These are phyloP conservation scores for Calyptomena viridis DNA, from an alignment of 2,113 vertebrate species.

Conservation along the genomic window DNA sequence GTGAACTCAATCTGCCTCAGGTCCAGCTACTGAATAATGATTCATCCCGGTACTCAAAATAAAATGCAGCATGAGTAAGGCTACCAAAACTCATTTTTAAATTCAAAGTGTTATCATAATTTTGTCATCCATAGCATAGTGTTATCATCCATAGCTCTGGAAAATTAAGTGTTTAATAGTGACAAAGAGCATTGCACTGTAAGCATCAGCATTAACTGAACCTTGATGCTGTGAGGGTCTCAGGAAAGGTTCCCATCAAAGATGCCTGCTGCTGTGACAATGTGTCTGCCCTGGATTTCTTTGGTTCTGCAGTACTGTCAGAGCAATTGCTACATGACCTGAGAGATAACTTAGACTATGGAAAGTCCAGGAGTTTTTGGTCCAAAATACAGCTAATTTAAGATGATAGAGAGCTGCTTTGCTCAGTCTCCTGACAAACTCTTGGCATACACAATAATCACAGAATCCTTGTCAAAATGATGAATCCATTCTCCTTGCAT, in stretches of 20 bases:
- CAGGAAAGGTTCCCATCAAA: neutral
- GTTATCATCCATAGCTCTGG: neutral
- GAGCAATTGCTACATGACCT: fast-evolving
- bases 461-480: neutral
- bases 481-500: neutral
- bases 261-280: neutral
- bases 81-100: neutral
- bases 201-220: neutral
- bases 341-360: neutral
- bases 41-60: neutral
- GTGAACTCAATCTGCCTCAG: fast-evolving
- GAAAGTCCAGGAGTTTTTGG: neutral
- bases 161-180: neutral
- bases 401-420: neutral
- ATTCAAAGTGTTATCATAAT: neutral
- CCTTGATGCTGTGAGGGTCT: neutral
- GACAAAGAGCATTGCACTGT: neutral
- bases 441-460: neutral
- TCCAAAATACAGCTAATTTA: neutral
- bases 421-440: neutral
- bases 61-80: neutral
- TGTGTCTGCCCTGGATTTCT: neutral
- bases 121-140: no score
- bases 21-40: neutral
- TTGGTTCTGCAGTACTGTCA: neutral